A percentile compares a stretch with the other conserved stretches of the same genome.
phyloP scores from a whole-genome alignment of 2,888 invertebrate genomes.

The Drepanosiphum platanoidis region DNA sequence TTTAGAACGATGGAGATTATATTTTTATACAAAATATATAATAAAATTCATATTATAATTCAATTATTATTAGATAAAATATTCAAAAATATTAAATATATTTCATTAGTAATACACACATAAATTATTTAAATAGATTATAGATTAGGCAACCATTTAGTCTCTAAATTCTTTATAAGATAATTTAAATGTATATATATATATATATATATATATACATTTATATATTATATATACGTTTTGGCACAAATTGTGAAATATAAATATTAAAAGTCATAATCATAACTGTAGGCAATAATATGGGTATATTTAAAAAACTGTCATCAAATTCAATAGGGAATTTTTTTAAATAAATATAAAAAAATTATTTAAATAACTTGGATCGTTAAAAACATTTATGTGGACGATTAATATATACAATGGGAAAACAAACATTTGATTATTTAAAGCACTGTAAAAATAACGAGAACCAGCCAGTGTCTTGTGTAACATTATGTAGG shows the following conservation, averaged over 20 bases:
- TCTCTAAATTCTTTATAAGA: conserved; percentile 4
- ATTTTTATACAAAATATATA: conserved; percentile 30
- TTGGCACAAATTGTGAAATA: conserved; percentile 42
- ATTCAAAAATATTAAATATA: conserved; percentile 32
- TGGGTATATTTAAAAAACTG: background rate
- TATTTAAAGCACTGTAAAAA: background rate
- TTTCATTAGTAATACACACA: conserved; percentile 12
- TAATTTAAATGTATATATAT: too few relatives aligned
- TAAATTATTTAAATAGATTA: conserved; percentile 35
- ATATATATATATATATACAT: too few relatives aligned
- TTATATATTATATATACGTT: conserved; percentile 24
- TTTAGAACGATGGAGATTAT: conserved; percentile 7
- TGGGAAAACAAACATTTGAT: background rate
- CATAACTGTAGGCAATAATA: conserved; percentile 1
- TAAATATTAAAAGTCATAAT: background rate
- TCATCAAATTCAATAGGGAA: background rate
- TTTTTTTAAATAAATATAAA: background rate
- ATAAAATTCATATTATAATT: conserved; percentile 5
- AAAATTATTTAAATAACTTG: background rate
- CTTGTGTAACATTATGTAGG: too few relatives aligned
- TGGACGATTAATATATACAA: background rate
- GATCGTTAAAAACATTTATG: background rate
- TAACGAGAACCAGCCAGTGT: background rate
- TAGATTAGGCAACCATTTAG: conserved; percentile 11
- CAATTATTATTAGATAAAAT: background rate